Evolutionary conservation across 2,888 invertebrate genomes (phyloP).

Genomic region (Rhagium mordax): DNA sequence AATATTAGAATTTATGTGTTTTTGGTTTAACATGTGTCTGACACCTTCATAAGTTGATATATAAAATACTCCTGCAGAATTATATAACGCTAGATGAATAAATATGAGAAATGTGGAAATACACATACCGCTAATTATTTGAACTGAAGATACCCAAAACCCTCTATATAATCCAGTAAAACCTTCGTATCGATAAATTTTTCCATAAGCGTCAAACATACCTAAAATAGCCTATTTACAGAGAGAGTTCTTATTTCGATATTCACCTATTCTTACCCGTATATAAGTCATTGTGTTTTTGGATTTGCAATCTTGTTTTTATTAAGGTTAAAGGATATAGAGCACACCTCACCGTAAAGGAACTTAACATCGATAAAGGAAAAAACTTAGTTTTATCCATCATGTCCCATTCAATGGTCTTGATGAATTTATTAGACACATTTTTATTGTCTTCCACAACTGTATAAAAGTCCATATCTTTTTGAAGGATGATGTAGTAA

Average conservation of each 20-base stretch:
- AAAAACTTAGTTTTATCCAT: slow-evolving; percentile 97
- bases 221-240: slow-evolving; percentile 66
- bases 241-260: neutral
- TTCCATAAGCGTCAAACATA: slow-evolving; percentile 90
- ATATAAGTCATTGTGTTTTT: slow-evolving; percentile 87
- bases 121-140: slow-evolving; percentile 70
- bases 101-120: neutral
- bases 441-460: slow-evolving; percentile 38
- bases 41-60: slow-evolving; percentile 96
- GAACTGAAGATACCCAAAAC: slow-evolving; percentile 93
- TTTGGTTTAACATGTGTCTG: slow-evolving; percentile 82
- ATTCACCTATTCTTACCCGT: slow-evolving; percentile 72
- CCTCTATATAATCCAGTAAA: slow-evolving; percentile 91
- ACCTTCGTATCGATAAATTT: slow-evolving; percentile 90
- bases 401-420: slow-evolving; percentile 98
- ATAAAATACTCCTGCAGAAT: slow-evolving; percentile 86
- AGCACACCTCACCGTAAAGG: slow-evolving; percentile 82
- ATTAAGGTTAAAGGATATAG: slow-evolving; percentile 95
- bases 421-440: slow-evolving; percentile 73
- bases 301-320: slow-evolving; percentile 94
- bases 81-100: neutral
- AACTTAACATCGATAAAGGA: slow-evolving; percentile 92
- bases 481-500: neutral
- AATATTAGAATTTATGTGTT: slow-evolving; percentile 77
- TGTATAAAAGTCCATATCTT: slow-evolving; percentile 47